A percentile compares a stretch with the other conserved stretches of the same genome.
Conservation (phyloP, 1,140 invertebrate species). For the Drosophila seguyi region DNA sequence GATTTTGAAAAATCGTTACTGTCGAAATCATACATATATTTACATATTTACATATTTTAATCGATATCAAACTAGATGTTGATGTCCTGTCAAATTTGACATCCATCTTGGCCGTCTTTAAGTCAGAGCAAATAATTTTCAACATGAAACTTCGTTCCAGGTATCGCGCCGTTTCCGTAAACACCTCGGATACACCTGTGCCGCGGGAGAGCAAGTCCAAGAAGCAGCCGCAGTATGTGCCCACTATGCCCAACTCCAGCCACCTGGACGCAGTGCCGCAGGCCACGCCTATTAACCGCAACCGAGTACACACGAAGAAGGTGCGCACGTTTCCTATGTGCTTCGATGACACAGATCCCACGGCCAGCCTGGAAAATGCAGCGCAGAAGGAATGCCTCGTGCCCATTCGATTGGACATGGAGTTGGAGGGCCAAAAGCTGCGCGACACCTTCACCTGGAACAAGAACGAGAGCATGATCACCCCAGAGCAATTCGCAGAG, state of each 20-base stretch:
- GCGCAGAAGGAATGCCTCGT: conserved; percentile 96
- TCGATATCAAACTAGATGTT: not conserved
- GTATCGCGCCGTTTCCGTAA: conserved; percentile 97
- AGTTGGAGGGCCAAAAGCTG: conserved; percentile 99
- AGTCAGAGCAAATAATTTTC: not conserved
- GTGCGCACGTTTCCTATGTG: conserved; percentile 98
- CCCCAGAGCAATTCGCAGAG: conserved; percentile 99
- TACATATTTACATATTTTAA: not conserved
- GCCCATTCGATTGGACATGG: conserved; percentile 99
- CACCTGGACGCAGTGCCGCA: conserved; percentile 99
- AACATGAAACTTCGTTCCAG: conserved; percentile 76
- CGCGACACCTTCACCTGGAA: conserved; percentile 99
- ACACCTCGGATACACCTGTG: conserved; percentile 92
- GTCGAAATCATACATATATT: too few relatives aligned
- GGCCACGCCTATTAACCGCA: conserved; percentile 98
- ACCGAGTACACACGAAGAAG: conserved; percentile 96
- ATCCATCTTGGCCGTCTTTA: too few relatives aligned
- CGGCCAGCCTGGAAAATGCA: conserved; percentile 96
- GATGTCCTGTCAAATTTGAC: not conserved
- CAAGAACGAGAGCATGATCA: conserved; percentile 98
- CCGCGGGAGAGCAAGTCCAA: conserved; percentile 95
- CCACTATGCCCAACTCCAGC: conserved; percentile 97
- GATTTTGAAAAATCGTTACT: not conserved
- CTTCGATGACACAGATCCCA: conserved; percentile 98
- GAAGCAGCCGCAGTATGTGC: conserved; percentile 95